These are phyloP conservation scores for Antennarius maculatus DNA, from an alignment of 2,797 vertebrate species.

Conservation along the genomic window DNA sequence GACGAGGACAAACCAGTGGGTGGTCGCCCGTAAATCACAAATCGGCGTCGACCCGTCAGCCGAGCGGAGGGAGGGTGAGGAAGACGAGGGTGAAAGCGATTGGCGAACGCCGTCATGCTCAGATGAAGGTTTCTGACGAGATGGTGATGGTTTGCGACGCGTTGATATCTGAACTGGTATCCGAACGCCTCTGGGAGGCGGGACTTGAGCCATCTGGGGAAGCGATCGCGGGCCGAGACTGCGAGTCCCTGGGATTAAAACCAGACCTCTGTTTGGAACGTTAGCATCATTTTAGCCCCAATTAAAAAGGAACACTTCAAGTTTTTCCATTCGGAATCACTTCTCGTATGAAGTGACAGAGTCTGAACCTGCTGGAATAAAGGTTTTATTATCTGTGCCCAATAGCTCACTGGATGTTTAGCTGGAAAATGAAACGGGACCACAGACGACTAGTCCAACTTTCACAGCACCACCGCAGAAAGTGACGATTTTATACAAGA, in stretches of 20 bases:
- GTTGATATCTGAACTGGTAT: conserved; percentile 39
- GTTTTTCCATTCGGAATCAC: not conserved
- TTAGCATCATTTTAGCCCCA: too few relatives aligned
- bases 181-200: conserved; percentile 19
- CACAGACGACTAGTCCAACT: not conserved
- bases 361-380: too few relatives aligned
- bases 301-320: too few relatives aligned
- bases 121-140: too few relatives aligned
- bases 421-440: not conserved
- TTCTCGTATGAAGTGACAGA: too few relatives aligned
- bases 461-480: not conserved
- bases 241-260: not conserved
- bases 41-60: too few relatives aligned
- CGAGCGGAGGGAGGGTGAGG: too few relatives aligned
- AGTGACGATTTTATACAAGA: not conserved
- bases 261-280: too few relatives aligned
- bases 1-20: conserved; percentile 27
- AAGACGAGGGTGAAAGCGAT: conserved; percentile 8
- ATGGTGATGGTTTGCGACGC: not conserved
- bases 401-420: not conserved
- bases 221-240: conserved; percentile 39
- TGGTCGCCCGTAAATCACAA: conserved; percentile 42
- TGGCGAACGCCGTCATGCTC: too few relatives aligned
- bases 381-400: too few relatives aligned
- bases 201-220: conserved; percentile 52